These are phyloP conservation scores for Capricornis sumatraensis DNA, from an alignment of 2,113 vertebrate species.

Conservation along the genomic window DNA sequence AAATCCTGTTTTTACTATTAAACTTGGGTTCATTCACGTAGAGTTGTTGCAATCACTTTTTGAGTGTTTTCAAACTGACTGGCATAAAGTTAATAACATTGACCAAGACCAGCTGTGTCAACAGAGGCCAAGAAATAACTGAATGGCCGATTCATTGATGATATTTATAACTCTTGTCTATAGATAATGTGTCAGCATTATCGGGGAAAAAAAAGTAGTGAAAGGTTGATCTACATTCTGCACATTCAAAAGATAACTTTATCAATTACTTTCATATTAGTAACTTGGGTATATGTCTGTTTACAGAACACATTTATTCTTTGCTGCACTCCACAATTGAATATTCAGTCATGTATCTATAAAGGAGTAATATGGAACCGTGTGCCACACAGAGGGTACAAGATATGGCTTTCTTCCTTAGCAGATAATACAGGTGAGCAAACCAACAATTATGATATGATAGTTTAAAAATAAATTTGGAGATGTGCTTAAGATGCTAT, in stretches of 20 bases:
- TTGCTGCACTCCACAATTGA: neutral
- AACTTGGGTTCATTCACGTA: slow-evolving; percentile 45
- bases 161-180: neutral
- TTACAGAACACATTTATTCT: neutral
- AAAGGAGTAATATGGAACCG: neutral
- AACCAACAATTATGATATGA: neutral
- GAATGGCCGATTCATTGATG: slow-evolving; percentile 51
- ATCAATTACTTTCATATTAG: neutral
- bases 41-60: neutral
- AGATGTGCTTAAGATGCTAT: neutral
- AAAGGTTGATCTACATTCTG: neutral
- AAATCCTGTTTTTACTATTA: slow-evolving; percentile 60
- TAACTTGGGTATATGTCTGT: neutral
- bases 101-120: slow-evolving; percentile 53
- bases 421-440: neutral
- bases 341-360: neutral
- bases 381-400: neutral
- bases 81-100: slow-evolving; percentile 48
- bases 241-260: neutral
- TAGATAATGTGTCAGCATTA: neutral
- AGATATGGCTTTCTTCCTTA: neutral
- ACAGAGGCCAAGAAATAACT: slow-evolving; percentile 51
- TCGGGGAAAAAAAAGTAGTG: neutral
- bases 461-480: neutral
- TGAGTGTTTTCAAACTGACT: slow-evolving; percentile 43